Conservation (phyloP, 2,888 invertebrate genomes). For the Agrochola circellaris region DNA sequence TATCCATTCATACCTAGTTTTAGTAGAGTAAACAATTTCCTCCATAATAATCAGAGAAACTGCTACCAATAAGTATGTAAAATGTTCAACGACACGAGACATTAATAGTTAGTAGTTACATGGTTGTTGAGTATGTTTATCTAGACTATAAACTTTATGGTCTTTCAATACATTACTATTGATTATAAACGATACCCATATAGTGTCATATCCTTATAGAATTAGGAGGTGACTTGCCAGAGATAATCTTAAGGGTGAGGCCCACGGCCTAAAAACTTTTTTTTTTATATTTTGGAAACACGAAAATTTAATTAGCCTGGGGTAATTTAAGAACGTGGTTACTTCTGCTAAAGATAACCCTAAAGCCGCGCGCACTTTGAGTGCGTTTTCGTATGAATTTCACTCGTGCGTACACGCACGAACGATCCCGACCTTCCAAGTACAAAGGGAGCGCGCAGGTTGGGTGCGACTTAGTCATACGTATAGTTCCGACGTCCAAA, state of each 20-base stretch:
- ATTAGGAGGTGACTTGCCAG: background rate
- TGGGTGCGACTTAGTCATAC: too few species aligned
- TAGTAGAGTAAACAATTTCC: background rate
- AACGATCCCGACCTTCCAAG: too few species aligned
- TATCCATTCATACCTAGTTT: background rate
- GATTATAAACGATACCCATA: constrained; percentile 1
- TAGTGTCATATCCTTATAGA: background rate
- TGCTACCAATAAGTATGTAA: background rate
- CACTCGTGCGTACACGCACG: too few species aligned
- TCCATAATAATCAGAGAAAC: background rate
- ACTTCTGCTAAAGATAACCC: background rate
- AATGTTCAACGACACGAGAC: constrained; percentile 11
- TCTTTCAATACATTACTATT: constrained; percentile 15
- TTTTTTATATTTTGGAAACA: too few species aligned
- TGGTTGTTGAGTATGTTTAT: constrained; percentile 8
- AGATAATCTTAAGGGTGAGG: too few species aligned
- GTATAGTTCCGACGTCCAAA: too few species aligned
- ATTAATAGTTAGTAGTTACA: background rate
- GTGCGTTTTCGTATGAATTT: too few species aligned
- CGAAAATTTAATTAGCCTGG: background rate
- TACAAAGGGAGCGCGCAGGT: too few species aligned
- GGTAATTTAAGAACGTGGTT: background rate
- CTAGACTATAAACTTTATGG: constrained; percentile 19
- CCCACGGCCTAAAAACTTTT: too few species aligned
- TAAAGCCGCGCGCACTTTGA: background rate